Conservation (phyloP, 2,113 vertebrate genomes). For the Hippopotamus amphibius region DNA sequence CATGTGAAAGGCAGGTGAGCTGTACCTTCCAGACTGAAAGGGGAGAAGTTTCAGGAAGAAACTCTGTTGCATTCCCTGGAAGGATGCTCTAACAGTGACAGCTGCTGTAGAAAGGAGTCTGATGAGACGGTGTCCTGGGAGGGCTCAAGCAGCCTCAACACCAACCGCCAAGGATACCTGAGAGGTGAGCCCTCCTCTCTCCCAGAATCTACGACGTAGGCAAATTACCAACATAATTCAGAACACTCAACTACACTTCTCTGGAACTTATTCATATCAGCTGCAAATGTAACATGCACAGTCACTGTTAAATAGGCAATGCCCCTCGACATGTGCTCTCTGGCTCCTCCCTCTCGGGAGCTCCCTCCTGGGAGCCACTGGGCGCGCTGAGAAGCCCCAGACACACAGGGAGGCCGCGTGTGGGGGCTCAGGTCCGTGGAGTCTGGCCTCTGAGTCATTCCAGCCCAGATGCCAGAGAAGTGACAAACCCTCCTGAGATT, state of each 20-base stretch:
- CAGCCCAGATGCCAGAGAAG: neutral
- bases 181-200: neutral
- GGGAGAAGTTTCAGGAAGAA: neutral
- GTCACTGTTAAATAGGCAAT: neutral
- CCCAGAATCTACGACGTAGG: neutral
- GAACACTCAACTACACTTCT: neutral
- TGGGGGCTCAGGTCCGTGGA: neutral
- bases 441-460: neutral
- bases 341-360: neutral
- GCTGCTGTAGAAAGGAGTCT: neutral
- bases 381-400: neutral
- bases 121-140: neutral
- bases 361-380: no score
- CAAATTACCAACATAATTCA: neutral
- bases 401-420: accelerated
- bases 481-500: neutral
- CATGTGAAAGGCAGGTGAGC: neutral
- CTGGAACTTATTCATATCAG: neutral
- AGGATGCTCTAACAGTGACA: neutral
- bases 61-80: neutral
- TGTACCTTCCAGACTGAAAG: neutral
- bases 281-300: neutral
- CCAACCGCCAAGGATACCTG: neutral
- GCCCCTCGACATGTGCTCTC: neutral
- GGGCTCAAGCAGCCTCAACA: neutral